Percentiles rank a stretch among this genome's conserved stretches.
Conservation (phyloP, 2,888 invertebrate genomes). For the Euplexia lucipara region DNA sequence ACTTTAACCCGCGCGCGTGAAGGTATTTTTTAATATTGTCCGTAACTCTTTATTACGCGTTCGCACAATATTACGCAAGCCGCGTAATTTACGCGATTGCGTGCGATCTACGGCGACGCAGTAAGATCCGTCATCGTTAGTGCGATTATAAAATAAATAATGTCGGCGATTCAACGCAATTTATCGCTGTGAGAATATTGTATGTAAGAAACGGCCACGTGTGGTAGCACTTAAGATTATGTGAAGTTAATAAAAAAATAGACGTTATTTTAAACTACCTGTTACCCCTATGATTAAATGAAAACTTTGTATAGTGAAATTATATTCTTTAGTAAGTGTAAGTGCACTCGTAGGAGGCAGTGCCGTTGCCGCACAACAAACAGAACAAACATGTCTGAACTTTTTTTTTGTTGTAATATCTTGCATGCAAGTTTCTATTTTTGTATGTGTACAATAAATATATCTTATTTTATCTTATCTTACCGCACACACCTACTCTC, state of each 20-base stretch:
- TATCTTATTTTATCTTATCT: too few species aligned
- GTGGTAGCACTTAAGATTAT: background rate
- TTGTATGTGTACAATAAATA: too few species aligned
- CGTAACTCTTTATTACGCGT: conserved; percentile 47
- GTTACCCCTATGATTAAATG: too few species aligned
- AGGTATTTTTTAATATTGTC: conserved; percentile 11
- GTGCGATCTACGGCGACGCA: background rate
- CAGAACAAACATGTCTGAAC: too few species aligned
- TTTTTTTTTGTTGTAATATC: too few species aligned
- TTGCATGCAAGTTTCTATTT: too few species aligned
- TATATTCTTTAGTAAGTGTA: too few species aligned
- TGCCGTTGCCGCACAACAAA: too few species aligned
- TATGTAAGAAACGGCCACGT: background rate
- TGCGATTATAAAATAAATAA: conserved; percentile 40
- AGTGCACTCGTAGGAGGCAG: too few species aligned
- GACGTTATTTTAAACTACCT: background rate
- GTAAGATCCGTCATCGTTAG: conserved; percentile 43
- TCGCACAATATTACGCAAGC: conserved; percentile 21
- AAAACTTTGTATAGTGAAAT: too few species aligned
- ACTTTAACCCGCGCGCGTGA: background rate
- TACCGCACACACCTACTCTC: too few species aligned
- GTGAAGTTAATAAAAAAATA: background rate
- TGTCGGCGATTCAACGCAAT: conserved; percentile 20
- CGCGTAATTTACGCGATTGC: conserved; percentile 13
- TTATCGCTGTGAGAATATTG: background rate